phyloP scores from a whole-genome alignment of 2,113 vertebrate genomes.

The Scytalopus superciliaris region DNA sequence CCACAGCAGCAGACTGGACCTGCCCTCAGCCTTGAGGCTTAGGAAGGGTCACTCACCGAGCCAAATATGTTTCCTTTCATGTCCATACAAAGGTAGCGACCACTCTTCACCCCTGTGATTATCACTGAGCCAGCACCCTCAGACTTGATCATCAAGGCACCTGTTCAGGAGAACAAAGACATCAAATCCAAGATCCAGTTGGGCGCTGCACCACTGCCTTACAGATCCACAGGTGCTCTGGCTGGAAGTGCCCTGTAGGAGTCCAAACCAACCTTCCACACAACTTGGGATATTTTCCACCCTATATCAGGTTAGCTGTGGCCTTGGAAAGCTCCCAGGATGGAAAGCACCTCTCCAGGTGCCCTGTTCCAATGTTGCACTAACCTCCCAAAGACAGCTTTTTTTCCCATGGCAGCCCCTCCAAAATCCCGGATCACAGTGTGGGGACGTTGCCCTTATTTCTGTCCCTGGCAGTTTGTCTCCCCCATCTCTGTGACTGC shows the following conservation, averaged over 20 bases:
- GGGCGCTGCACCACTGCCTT: rapidly evolving
- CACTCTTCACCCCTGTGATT: conserved; percentile 81
- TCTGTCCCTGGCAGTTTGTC: background rate
- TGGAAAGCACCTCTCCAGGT: background rate
- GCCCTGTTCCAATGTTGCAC: background rate
- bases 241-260: background rate
- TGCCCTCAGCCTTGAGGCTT: background rate
- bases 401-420: background rate
- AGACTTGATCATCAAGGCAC: conserved; percentile 80
- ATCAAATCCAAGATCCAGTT: background rate
- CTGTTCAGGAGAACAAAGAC: conserved; percentile 44
- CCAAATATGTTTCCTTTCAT: conserved; percentile 74
- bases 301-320: background rate
- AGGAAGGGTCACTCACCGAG: conserved; percentile 79
- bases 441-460: background rate
- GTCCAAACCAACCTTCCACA: background rate
- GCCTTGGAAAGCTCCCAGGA: background rate
- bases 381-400: background rate
- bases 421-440: background rate
- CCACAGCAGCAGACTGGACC: background rate
- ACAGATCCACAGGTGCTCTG: background rate
- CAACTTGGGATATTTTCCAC: background rate
- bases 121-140: conserved; percentile 75
- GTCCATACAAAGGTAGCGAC: conserved; percentile 82
- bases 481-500: background rate